Base-by-base conservation (phyloP, 2,888 invertebrate genomes). In the Alitta virens region DNA sequence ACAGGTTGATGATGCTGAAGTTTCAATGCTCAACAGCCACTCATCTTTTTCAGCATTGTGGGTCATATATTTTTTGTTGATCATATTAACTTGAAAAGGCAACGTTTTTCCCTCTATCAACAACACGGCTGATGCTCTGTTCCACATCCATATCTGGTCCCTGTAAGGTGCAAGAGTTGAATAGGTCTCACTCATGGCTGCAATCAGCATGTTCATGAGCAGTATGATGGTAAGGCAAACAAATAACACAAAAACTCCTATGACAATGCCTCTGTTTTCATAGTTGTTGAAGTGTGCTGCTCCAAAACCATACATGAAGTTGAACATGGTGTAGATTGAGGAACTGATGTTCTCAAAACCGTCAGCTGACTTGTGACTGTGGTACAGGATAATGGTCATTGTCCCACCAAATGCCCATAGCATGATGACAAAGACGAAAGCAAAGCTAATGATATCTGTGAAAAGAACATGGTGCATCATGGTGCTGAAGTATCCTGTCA, bases 391-490 rank as follows among this genome's bases (percentile, higher is more conserved):
- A 2, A 52, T 16, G 40, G 33, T 51, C 33, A 46, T 51, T 2
- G 59, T 51, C 1, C 51, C 9, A 23, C 52, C 52, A 25, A 59
- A 59, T 33, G 51, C 52, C 2, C 33, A 21, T 1, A 59, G 42
- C 9, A 59, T 27, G 12, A 50, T 38, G 12, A 26, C 23, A n/a
- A 59, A 51, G 23, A 33, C 51, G 12, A 59, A 1, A 21, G 18
- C 46, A 40, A 59, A 59, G 12, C 52, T 50, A 12, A 59, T 16
- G 7, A 59, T 24, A 27, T 59, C 59, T 24, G 43, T 43, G 23
- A 59, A 59, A n/a, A 59, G 23, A 24, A 59, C 51, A n/a, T 40
- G 51, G 52, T 59, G 59, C 23, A 59, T 40, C 59, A 59, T 50
- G 24, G 23, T n/a, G 23, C 51, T 59, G 59, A 59, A 59, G 40